phyloP scores from a whole-genome alignment of 2,113 vertebrate species.

The Eidolon helvum region DNA sequence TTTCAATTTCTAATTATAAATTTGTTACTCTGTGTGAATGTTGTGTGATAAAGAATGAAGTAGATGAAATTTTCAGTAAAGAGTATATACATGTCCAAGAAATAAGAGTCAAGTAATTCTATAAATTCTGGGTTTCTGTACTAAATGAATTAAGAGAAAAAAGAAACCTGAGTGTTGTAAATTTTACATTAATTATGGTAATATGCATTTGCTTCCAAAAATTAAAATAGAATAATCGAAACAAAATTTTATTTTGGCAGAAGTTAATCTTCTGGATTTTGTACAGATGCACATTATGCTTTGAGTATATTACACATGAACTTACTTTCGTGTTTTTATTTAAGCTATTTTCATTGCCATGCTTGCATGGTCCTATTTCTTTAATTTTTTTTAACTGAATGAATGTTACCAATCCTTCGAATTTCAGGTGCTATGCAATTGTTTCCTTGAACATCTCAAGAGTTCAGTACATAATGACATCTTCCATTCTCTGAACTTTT shows the following conservation, averaged over 20 bases:
- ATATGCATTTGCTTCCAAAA: not conserved
- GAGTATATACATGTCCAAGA: not conserved
- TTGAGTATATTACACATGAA: not conserved
- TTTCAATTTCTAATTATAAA: slow-evolving; percentile 24
- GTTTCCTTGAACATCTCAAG: not conserved
- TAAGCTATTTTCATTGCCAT: not conserved
- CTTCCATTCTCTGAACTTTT: not conserved
- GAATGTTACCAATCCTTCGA: not conserved
- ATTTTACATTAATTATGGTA: slow-evolving; percentile 27
- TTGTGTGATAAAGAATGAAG: not conserved
- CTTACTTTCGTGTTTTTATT: not conserved
- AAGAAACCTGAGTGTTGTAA: not conserved
- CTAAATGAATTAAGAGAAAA: slow-evolving; percentile 1
- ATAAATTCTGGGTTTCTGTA: not conserved
- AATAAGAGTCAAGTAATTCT: not conserved
- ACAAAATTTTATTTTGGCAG: slow-evolving; percentile 3
- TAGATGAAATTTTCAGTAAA: slow-evolving; percentile 18
- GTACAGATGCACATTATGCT: not conserved
- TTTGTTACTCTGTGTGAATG: not conserved
- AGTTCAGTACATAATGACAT: not conserved
- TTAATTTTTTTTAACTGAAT: slow-evolving; percentile 40
- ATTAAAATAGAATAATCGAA: slow-evolving; percentile 10
- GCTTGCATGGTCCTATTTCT: not conserved
- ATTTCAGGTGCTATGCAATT: not conserved
- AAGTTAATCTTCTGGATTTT: slow-evolving; percentile 13